These are phyloP conservation scores for Brenthis ino DNA, from an alignment of 2,888 invertebrate genomes.

Conservation along the genomic window DNA sequence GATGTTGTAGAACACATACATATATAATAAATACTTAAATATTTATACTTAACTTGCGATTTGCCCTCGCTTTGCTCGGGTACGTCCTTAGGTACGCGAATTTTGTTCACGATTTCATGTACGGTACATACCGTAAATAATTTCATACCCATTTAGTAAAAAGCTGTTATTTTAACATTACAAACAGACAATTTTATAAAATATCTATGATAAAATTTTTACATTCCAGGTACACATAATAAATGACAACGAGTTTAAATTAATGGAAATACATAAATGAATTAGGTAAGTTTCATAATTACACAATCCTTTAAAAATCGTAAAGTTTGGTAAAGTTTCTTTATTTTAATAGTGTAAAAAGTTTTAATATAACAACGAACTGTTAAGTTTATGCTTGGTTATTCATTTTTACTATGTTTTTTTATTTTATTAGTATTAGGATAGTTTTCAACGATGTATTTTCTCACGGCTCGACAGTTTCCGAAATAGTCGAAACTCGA, in stretches of 20 bases:
- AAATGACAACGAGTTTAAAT: not conserved
- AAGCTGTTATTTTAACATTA: too few relatives aligned
- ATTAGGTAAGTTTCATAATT: constrained; percentile 13
- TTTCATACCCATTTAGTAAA: too few relatives aligned
- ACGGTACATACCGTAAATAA: too few relatives aligned
- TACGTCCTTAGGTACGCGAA: too few relatives aligned
- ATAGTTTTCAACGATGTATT: constrained; percentile 11
- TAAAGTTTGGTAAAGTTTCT: too few relatives aligned
- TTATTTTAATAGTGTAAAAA: not conserved
- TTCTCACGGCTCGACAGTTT: constrained; percentile 51
- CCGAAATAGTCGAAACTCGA: constrained; percentile 44
- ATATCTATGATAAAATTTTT: not conserved
- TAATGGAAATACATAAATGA: constrained; percentile 7
- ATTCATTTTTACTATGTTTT: constrained; percentile 4
- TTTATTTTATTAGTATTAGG: not conserved
- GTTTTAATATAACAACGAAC: not conserved
- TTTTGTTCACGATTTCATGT: too few relatives aligned
- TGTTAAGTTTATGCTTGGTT: not conserved
- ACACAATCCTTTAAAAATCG: too few relatives aligned
- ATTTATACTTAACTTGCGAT: too few relatives aligned
- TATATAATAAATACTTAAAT: not conserved
- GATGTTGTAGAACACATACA: constrained; percentile 1
- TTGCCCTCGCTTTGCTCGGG: too few relatives aligned
- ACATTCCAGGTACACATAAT: constrained; percentile 1
- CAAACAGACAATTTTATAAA: too few relatives aligned